phyloP scores from a whole-genome alignment of 2,888 invertebrate genomes.

The Drosophila borborema region DNA sequence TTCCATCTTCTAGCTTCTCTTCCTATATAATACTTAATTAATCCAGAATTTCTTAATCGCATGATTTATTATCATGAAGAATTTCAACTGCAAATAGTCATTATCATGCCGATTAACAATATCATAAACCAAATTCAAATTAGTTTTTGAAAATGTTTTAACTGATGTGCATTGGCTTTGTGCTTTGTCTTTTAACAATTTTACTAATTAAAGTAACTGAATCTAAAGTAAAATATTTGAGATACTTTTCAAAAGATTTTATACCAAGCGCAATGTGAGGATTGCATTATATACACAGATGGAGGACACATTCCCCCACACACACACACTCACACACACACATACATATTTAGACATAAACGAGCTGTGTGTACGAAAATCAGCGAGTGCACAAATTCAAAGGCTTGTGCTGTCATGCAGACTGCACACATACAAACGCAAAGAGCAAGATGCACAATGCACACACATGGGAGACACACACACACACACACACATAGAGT shows the following conservation, averaged over 20 bases:
- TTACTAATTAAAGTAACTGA: not conserved
- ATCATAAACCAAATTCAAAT: too few species aligned
- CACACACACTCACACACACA: not conserved
- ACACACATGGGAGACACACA: conserved; percentile 31
- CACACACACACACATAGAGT: conserved; percentile 40
- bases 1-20: too few species aligned
- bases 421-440: conserved; percentile 70
- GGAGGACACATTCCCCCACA: conserved; percentile 2
- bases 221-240: too few species aligned
- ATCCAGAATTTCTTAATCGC: too few species aligned
- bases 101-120: too few species aligned
- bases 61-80: too few species aligned
- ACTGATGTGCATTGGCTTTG: not conserved
- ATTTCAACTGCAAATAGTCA: too few species aligned
- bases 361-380: conserved; percentile 37
- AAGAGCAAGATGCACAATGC: conserved; percentile 42
- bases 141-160: not conserved
- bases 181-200: not conserved
- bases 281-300: conserved; percentile 20
- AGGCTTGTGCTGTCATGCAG: conserved; percentile 66
- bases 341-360: not conserved
- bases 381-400: conserved; percentile 69
- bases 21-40: too few species aligned
- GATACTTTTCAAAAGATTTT: conserved; percentile 7
- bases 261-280: conserved; percentile 15